Conservation (phyloP, 2,113 vertebrate genomes). For the Pluvialis apricaria region DNA sequence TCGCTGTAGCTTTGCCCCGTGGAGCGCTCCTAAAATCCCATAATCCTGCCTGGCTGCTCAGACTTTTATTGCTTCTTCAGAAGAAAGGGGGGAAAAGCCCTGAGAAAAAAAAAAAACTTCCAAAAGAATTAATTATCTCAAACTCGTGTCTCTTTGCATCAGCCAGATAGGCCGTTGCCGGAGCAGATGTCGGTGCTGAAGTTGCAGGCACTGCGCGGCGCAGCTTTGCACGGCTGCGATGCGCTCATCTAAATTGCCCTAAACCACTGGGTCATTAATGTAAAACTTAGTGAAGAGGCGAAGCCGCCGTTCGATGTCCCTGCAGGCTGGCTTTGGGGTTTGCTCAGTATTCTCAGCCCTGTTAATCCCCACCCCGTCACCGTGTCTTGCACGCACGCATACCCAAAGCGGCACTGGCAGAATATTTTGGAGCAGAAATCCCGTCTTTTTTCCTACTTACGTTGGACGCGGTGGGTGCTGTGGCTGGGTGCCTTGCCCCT, state of each 20-base stretch:
- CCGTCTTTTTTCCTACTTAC: neutral
- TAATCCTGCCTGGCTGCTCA: neutral
- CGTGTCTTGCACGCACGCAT: neutral
- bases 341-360: neutral
- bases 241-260: constrained; percentile 23
- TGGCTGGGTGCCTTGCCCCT: neutral
- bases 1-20: neutral
- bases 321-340: neutral
- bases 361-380: constrained; percentile 20
- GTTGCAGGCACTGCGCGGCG: neutral
- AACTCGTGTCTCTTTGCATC: neutral
- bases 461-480: too few relatives aligned
- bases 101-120: neutral
- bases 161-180: neutral
- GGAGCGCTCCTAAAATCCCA: neutral
- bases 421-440: neutral
- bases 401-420: neutral
- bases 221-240: neutral
- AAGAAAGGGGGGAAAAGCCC: neutral
- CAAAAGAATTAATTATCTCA: neutral
- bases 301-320: constrained; percentile 25
- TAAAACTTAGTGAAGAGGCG: constrained; percentile 71
- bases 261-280: constrained; percentile 73
- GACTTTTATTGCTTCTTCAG: neutral
- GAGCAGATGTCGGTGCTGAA: neutral